Conservation (phyloP, 2,888 invertebrate species). For the Trissonchulus latispiculum region DNA sequence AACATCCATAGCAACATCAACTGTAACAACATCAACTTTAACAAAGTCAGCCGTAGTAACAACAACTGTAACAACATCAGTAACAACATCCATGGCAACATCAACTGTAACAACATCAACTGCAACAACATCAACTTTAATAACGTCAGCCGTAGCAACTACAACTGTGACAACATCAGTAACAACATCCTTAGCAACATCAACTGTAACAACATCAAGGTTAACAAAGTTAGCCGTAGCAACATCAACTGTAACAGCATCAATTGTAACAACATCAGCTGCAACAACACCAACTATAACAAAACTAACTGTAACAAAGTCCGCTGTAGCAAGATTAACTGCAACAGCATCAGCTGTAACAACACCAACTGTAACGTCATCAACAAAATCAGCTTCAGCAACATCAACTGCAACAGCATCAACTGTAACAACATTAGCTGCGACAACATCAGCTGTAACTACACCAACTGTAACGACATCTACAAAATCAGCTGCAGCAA, state of each 20-base stretch:
- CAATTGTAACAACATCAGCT: constrained; percentile 2
- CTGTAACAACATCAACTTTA: no score
- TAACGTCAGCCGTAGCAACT: neutral
- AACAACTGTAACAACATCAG: no score
- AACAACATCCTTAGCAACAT: neutral
- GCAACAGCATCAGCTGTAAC: constrained; percentile 11
- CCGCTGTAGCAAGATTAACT: constrained; percentile 14
- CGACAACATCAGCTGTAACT: constrained; percentile 1
- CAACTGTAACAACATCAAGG: constrained; percentile 5
- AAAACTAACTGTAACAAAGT: neutral
- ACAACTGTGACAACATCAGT: neutral
- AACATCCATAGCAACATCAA: no score
- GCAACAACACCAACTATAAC: constrained; percentile 7
- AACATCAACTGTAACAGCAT: neutral
- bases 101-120: neutral
- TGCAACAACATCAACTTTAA: constrained; percentile 4
- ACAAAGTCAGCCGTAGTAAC: no score
- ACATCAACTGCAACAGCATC: constrained; percentile 4
- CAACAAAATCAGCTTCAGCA: constrained; percentile 3
- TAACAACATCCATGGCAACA: constrained; percentile 3
- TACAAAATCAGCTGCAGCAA: constrained; percentile 5
- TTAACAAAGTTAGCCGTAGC: neutral
- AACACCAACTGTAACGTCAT: constrained; percentile 7
- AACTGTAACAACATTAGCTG: neutral
- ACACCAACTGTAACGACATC: constrained; percentile 4